phyloP scores from a whole-genome alignment of 2,888 invertebrate genomes.

The Drosophila eohydei region DNA sequence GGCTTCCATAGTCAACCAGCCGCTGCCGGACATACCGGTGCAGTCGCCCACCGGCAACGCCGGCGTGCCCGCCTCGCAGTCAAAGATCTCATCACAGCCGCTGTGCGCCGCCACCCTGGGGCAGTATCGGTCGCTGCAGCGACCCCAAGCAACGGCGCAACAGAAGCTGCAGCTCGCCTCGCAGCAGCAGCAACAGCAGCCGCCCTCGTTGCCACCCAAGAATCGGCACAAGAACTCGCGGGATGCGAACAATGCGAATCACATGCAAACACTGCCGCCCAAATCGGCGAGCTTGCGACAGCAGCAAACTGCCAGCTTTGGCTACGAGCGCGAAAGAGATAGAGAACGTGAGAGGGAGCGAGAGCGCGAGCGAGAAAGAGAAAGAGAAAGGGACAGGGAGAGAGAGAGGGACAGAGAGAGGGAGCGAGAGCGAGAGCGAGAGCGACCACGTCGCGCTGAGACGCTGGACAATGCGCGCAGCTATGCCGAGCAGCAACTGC shows the following conservation, averaged over 20 bases:
- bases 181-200: slow-evolving; percentile 72
- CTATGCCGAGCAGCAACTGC: slow-evolving; percentile 75
- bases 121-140: slow-evolving; percentile 87
- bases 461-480: slow-evolving; percentile 82
- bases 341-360: slow-evolving; percentile 63
- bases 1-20: slow-evolving; percentile 85
- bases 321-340: slow-evolving; percentile 81
- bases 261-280: slow-evolving; percentile 83
- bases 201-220: slow-evolving; percentile 84
- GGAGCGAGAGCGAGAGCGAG: slow-evolving; percentile 47
- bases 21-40: slow-evolving; percentile 85
- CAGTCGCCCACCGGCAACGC: slow-evolving; percentile 51
- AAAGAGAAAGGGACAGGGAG: slow-evolving; percentile 36
- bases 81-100: slow-evolving; percentile 84
- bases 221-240: slow-evolving; percentile 83
- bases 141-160: slow-evolving; percentile 83
- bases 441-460: slow-evolving; percentile 81
- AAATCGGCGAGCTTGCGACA: slow-evolving; percentile 83
- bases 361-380: slow-evolving; percentile 36
- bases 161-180: slow-evolving; percentile 82
- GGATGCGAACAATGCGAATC: slow-evolving; percentile 81
- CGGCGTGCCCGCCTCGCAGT: slow-evolving; percentile 60
- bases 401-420: slow-evolving; percentile 44
- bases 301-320: slow-evolving; percentile 76
- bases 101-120: slow-evolving; percentile 85